Conservation (phyloP, 2,113 vertebrate genomes). For the Trichomycterus rosablanca region DNA sequence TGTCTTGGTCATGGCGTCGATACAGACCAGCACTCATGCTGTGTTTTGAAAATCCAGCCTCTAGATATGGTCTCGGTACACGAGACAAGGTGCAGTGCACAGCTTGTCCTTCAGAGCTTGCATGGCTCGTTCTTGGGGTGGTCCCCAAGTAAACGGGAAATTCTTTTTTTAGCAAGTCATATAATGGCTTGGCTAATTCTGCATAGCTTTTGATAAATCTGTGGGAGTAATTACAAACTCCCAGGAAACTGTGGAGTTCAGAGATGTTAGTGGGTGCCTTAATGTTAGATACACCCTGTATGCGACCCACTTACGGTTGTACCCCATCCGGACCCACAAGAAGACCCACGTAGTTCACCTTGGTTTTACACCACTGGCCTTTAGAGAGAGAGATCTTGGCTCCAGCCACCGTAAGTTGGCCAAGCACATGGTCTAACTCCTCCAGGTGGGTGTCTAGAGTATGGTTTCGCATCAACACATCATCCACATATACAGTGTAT, state of each 20-base stretch:
- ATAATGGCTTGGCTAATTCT: neutral
- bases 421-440: neutral
- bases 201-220: neutral
- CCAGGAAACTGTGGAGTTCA: neutral
- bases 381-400: neutral
- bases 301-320: neutral
- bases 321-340: neutral
- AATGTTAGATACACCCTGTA: neutral
- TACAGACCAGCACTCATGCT: slow-evolving; percentile 18
- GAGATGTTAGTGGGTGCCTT: neutral
- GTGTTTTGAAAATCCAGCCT: slow-evolving; percentile 18
- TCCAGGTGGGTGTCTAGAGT: neutral
- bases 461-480: neutral
- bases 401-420: neutral
- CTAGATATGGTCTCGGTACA: slow-evolving; percentile 16
- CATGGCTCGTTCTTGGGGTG: neutral
- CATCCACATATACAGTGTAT: slow-evolving; percentile 3
- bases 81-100: slow-evolving; percentile 19
- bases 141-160: neutral
- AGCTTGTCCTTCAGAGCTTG: neutral
- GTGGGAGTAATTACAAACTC: neutral
- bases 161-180: neutral
- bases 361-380: neutral
- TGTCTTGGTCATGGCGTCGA: slow-evolving; percentile 21
- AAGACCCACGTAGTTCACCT: neutral